These are phyloP conservation scores for Rhabditoides inermis DNA, from an alignment of 2,888 invertebrate species.

Conservation along the genomic window DNA sequence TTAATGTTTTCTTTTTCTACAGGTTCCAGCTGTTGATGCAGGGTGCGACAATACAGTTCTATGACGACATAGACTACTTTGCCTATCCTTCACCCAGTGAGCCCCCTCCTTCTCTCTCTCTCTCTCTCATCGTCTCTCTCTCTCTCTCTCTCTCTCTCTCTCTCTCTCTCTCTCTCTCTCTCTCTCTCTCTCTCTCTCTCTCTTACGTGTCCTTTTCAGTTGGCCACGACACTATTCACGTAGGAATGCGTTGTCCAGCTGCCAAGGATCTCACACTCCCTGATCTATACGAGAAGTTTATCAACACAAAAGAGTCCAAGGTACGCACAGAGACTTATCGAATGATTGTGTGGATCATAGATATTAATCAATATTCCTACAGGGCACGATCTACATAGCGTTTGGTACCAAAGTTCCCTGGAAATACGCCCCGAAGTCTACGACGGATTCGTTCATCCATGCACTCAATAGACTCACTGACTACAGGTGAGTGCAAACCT, in stretches of 20 bases:
- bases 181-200: background rate
- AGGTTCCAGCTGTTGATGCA: no score
- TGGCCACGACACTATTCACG: background rate
- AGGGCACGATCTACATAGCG: constrained; percentile 11
- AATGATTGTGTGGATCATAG: no score
- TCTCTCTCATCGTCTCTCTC: background rate
- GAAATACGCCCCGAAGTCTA: constrained; percentile 3
- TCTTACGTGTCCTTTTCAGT: background rate
- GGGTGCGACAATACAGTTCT: background rate
- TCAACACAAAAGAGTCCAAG: no score
- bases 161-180: background rate
- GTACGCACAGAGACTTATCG: no score
- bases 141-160: background rate
- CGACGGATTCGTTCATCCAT: constrained; percentile 2
- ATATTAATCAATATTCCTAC: no score
- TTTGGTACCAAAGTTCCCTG: constrained; percentile 10
- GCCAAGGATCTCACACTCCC: no score
- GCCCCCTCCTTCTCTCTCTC: background rate
- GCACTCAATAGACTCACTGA: constrained; percentile 5
- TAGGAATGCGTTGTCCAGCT: no score
- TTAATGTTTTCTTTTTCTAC: no score
- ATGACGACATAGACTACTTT: background rate
- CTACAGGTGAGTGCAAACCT: background rate
- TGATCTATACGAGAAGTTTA: no score
- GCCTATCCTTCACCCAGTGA: background rate